These are phyloP conservation scores for Cerceris rybyensis DNA, from an alignment of 2,888 invertebrate species.

Conservation along the genomic window DNA sequence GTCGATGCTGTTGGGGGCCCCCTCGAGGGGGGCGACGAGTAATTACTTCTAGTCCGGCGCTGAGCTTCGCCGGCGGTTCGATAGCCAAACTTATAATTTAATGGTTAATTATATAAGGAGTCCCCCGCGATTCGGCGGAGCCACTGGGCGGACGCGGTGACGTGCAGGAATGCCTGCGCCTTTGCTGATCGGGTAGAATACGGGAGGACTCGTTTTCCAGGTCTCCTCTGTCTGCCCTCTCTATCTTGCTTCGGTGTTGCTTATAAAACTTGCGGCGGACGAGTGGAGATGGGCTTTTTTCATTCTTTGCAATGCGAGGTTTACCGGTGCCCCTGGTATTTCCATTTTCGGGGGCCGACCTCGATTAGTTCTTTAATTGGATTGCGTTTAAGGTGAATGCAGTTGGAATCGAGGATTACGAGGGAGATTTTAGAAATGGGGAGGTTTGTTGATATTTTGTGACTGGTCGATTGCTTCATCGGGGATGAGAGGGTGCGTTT, in stretches of 20 bases:
- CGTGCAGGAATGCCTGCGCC: slow-evolving; percentile 76
- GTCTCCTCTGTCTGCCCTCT: slow-evolving; percentile 35
- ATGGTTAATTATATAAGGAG: slow-evolving; percentile 82
- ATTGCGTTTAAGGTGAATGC: neutral
- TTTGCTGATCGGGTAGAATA: slow-evolving; percentile 27
- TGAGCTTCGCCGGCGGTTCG: slow-evolving; percentile 75
- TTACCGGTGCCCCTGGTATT: neutral
- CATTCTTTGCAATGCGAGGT: neutral
- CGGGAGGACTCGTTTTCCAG: slow-evolving; percentile 56
- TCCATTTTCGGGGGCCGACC: neutral
- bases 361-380: neutral
- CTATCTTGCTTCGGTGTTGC: slow-evolving; percentile 1
- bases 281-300: neutral
- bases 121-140: slow-evolving; percentile 79
- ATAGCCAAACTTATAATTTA: slow-evolving; percentile 82
- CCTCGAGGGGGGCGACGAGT: slow-evolving; percentile 62
- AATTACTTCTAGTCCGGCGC: slow-evolving; percentile 79
- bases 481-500: too few relatives aligned
- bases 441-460: too few relatives aligned
- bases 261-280: neutral
- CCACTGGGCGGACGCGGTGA: slow-evolving; percentile 82
- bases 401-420: neutral
- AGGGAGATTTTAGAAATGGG: neutral
- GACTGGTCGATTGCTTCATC: too few relatives aligned
- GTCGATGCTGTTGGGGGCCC: slow-evolving; percentile 49